Conservation (phyloP, 2,797 vertebrate genomes). For the Gambusia yucatana region DNA sequence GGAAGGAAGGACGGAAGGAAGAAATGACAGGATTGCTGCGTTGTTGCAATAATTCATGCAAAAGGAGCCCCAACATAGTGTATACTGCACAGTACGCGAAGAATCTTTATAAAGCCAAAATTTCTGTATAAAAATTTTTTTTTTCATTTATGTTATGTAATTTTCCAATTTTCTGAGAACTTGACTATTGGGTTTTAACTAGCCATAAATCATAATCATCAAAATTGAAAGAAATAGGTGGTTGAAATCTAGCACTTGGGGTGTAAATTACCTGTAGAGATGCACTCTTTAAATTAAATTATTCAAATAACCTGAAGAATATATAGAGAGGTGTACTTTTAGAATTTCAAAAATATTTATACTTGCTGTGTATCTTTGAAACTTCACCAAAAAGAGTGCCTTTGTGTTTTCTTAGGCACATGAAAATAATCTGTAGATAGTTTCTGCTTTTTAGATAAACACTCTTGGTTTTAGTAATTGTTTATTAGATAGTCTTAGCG, state of each 20-base stretch:
- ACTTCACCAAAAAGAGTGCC: constrained; percentile 50
- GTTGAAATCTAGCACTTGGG: not conserved
- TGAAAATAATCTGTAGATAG: constrained; percentile 23
- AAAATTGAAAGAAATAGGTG: not conserved
- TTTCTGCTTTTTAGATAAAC: constrained; percentile 7
- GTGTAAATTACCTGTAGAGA: not conserved
- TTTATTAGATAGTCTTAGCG: not conserved
- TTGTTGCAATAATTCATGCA: not conserved
- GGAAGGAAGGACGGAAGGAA: not conserved
- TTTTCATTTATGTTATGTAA: not conserved
- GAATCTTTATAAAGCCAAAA: not conserved
- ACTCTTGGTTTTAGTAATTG: not conserved
- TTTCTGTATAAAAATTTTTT: not conserved
- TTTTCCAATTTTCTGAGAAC: not conserved
- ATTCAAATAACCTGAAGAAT: not conserved
- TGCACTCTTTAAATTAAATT: not conserved
- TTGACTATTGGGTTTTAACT: not conserved
- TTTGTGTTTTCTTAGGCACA: constrained; percentile 54
- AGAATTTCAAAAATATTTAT: not conserved
- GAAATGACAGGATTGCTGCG: not conserved
- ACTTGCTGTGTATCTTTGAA: constrained; percentile 4
- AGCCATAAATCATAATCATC: not conserved
- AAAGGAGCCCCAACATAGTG: not conserved
- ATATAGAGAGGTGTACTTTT: not conserved
- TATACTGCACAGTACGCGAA: not conserved